Percentiles rank a stretch among this genome's conserved stretches.
phyloP scores from a whole-genome alignment of 2,888 invertebrate species.

The Cancer borealis region DNA sequence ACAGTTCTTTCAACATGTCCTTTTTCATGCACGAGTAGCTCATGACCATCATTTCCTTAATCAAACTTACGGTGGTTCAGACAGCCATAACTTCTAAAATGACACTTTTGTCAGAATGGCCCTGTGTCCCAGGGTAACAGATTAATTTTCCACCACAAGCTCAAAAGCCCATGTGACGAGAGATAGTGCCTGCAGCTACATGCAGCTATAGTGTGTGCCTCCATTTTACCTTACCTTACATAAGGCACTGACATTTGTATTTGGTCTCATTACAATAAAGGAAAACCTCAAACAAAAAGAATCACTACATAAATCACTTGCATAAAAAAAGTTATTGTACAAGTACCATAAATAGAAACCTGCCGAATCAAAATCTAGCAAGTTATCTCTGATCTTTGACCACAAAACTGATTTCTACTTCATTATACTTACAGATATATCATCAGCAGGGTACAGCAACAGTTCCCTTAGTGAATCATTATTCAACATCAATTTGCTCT shows the following conservation, averaged over 20 bases:
- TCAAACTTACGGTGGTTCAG: no score
- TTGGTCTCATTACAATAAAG: background rate
- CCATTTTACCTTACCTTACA: no score
- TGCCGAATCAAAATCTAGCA: background rate
- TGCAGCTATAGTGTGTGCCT: no score
- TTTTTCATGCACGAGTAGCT: no score
- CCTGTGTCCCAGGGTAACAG: no score
- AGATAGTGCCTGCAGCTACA: no score
- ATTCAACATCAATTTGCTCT: constrained; percentile 93
- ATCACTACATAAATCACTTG: background rate
- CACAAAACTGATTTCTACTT: background rate
- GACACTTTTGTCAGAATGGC: no score
- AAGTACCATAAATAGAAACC: background rate
- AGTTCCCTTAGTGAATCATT: constrained; percentile 96
- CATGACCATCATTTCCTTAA: no score
- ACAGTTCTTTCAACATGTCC: no score
- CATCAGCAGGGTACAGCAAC: constrained; percentile 93
- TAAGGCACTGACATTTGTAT: background rate
- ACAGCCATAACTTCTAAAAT: no score
- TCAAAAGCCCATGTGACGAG: no score
- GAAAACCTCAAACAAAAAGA: background rate
- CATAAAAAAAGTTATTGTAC: background rate
- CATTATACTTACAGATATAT: constrained; percentile 89
- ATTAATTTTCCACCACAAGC: no score
- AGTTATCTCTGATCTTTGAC: background rate